phyloP scores from a whole-genome alignment of 2,888 invertebrate genomes.

The Orthosia incerta region DNA sequence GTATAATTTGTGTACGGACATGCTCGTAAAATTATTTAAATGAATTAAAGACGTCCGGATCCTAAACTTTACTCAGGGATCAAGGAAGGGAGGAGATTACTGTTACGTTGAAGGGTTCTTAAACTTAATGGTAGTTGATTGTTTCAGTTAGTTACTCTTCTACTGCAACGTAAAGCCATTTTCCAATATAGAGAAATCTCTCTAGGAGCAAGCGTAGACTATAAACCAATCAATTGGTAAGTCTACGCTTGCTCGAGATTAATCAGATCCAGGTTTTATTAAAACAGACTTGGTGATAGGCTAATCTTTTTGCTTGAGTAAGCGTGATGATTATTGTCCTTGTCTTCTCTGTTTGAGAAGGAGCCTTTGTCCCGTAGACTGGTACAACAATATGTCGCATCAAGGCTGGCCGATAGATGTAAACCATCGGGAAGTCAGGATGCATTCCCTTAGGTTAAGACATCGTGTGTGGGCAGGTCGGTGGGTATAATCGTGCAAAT shows the following conservation, averaged over 20 bases:
- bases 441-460: too few relatives aligned
- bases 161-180: background rate
- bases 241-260: background rate
- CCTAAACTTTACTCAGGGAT: slow-evolving; percentile 29
- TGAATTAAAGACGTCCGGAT: slow-evolving; percentile 30
- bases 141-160: background rate
- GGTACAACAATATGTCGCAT: too few relatives aligned
- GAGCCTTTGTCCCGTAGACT: too few relatives aligned
- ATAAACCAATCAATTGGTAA: background rate
- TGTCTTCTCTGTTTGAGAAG: too few relatives aligned
- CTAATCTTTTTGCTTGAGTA: too few relatives aligned
- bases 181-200: background rate
- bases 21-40: slow-evolving; percentile 50
- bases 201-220: too few relatives aligned
- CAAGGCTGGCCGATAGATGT: too few relatives aligned
- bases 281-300: too few relatives aligned
- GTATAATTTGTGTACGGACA: slow-evolving; percentile 51
- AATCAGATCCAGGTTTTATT: background rate
- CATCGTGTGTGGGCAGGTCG: too few relatives aligned
- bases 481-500: too few relatives aligned
- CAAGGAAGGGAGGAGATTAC: slow-evolving; percentile 21
- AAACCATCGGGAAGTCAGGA: too few relatives aligned
- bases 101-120: background rate
- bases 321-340: too few relatives aligned
- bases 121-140: background rate